phyloP scores from a whole-genome alignment of 2,113 vertebrate genomes.

The Anhinga rufa region DNA sequence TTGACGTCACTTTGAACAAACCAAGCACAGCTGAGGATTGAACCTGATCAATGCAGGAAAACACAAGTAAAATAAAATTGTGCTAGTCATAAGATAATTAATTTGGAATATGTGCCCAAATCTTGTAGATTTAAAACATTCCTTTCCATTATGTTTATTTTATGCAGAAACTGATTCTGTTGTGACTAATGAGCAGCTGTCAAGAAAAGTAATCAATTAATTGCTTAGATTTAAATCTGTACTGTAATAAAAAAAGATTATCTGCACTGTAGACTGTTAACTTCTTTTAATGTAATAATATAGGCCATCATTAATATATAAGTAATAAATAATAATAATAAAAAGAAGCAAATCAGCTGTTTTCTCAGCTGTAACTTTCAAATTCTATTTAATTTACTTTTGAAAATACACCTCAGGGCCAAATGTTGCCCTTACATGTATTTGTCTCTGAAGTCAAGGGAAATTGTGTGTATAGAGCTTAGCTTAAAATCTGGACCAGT shows the following conservation, averaged over 20 bases:
- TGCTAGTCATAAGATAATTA: not conserved
- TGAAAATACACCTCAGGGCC: not conserved
- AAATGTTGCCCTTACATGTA: not conserved
- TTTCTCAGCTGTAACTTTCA: not conserved
- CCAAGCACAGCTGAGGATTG: not conserved
- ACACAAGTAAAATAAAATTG: not conserved
- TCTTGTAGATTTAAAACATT: not conserved
- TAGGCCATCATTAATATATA: not conserved
- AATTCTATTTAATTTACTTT: not conserved
- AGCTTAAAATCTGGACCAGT: not conserved
- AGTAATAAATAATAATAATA: not conserved
- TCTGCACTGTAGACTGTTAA: not conserved
- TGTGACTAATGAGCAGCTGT: not conserved
- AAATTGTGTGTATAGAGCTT: not conserved
- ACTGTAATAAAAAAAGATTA: not conserved
- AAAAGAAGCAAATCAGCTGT: not conserved
- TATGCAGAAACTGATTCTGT: not conserved
- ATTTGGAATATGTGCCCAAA: not conserved
- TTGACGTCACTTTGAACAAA: not conserved
- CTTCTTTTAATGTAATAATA: not conserved
- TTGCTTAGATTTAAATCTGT: conserved; percentile 3
- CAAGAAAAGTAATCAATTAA: conserved; percentile 27
- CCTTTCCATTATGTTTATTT: not conserved
- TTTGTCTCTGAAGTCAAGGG: not conserved
- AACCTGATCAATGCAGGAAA: not conserved